Base-by-base conservation (phyloP, 2,888 invertebrate genomes). In the Ceramica pisi region DNA sequence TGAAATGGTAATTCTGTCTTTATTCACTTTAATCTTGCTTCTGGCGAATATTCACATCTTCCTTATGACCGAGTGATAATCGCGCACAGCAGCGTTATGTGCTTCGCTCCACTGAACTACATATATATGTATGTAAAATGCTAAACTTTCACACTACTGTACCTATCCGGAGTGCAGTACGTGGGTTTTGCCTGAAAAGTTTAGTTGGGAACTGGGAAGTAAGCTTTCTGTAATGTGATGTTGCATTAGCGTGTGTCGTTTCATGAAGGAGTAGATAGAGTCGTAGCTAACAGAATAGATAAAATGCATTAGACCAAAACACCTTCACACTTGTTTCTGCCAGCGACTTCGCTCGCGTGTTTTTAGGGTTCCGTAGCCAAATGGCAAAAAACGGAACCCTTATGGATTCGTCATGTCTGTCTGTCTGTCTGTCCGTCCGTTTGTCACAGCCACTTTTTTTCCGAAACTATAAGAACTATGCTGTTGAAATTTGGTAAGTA, bases 51-150 rank as follows among this genome's bases (percentile, higher is more conserved):
- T 53, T 67, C 57, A 57, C 65, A 80, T 62, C 16, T 55, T 68
- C 57, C 44, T 66, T 65, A 38, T 50, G 66, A 38, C 16, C 41
- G 16, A 23, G 8, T 55, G 55, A 60, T 69, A 66, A 35, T 41
- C 44, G 46, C 26, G 55, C 41, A 23, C 44, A 44, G 38, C 44
- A 44, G 38, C 53, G 35, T 48, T 60, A 67, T 55, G 59, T 46
- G 26, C 16, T 38, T 0, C 63, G 65, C 67, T 77, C 66, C 76
- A 69, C 67, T 66, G 67, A 51, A 61, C 68, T 31, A 31, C 38
- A 51, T 44, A 44, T 80, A 51, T 44, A 44, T 80, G 48, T 60
- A 69, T 70, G 67, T 73, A 66, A 83, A 83, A 81, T 81, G 66
- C n/a, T 64, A 77, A 76, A 72, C 23, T 83, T 67, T 64, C 55